Evolutionary conservation across 2,113 vertebrate genomes (phyloP).

Genomic region (Choloepus hoffmanni): DNA sequence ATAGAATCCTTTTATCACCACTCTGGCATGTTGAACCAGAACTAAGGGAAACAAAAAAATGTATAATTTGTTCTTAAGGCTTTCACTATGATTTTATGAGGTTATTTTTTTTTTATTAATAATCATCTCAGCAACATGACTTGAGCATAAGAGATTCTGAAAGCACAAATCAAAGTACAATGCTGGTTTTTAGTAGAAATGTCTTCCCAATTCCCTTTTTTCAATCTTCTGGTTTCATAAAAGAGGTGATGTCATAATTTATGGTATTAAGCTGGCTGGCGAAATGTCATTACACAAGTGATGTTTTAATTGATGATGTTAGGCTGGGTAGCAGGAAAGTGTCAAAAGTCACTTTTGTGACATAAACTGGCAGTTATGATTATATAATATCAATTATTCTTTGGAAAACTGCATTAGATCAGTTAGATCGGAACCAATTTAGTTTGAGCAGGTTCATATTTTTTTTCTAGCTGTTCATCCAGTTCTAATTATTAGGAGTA

Average conservation of each 20-base stretch:
- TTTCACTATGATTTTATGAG: slow-evolving; percentile 47
- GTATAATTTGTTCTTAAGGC: slow-evolving; percentile 23
- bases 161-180: slow-evolving; percentile 38
- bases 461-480: slow-evolving; percentile 83
- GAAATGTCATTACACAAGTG: slow-evolving; percentile 85
- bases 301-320: slow-evolving; percentile 88
- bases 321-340: slow-evolving; percentile 84
- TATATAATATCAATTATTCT: slow-evolving; percentile 90
- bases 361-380: slow-evolving; percentile 88
- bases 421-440: slow-evolving; percentile 80
- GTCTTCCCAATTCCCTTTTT: slow-evolving; percentile 40
- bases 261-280: slow-evolving; percentile 81
- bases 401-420: slow-evolving; percentile 85
- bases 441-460: slow-evolving; percentile 83
- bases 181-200: slow-evolving; percentile 30
- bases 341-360: slow-evolving; percentile 87
- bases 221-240: slow-evolving; percentile 77
- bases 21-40: slow-evolving; percentile 52
- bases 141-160: not conserved
- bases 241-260: slow-evolving; percentile 86
- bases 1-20: slow-evolving; percentile 67
- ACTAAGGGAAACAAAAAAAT: slow-evolving; percentile 65
- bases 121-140: slow-evolving; percentile 18
- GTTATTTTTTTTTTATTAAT: slow-evolving; percentile 47
- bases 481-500: slow-evolving; percentile 85